Base-by-base conservation (phyloP, 2,888 invertebrate species). In the Cinara cedri region DNA sequence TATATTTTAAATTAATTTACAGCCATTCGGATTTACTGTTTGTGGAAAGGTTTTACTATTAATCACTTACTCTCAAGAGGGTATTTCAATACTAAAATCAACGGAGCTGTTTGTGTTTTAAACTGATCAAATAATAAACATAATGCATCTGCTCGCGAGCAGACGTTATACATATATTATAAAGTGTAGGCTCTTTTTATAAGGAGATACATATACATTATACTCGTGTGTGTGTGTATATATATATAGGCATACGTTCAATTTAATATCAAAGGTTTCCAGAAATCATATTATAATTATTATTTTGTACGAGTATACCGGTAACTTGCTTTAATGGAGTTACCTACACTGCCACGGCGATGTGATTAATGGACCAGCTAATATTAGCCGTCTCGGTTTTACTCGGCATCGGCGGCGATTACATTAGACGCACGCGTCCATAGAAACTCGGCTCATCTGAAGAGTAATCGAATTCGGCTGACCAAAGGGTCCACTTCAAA, bases 401-500 rank as follows among this genome's bases (percentile, higher is more conserved):
- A 76, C 76, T 57, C 68, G 26, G 21, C 51, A 54, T n/a, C 34
- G n/a, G 57, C 66, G 26, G 55, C 57, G 76, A 66, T 57, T 76
- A 68, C 19, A 76, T 66, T 76, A 66, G 19, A 34, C 19, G 10
- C 8, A 54, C 1, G 21, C 11, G 13, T 34, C 14, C 19, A 34
- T 49, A 34, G 19, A 19, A 26, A 49, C 72, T 19, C 14, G 4
- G 34, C 34, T 62, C 34, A 3, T 54, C 65, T 65, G 34, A 3
- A 54, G 44, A 65, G 74, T 75, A 75, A 76, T 68, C 49, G 55
- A 76, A 76, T 76, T 76, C 34, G 16, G 26, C 46, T 76, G 76
- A 76, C 76, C 76, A 6, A 57, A 34, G 68, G 66, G 76, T 76
- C 57, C 76, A 76, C 57, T 68, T 76, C 76, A 76, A 76, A 76